Conservation (phyloP, 2,888 invertebrate species). For the Andrena praecox region DNA sequence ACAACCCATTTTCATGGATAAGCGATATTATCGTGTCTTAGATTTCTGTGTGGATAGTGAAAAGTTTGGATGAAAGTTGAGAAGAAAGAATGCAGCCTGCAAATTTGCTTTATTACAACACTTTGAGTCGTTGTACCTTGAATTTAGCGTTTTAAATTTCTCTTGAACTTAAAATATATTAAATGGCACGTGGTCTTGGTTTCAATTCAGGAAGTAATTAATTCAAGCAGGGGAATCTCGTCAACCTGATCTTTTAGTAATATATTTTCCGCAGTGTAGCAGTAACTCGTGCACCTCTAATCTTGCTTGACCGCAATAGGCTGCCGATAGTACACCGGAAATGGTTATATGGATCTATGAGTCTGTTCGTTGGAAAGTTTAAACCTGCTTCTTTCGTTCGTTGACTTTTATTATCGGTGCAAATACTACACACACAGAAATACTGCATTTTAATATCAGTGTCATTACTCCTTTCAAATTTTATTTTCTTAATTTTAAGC, state of each 20-base stretch:
- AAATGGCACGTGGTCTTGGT: too few relatives aligned
- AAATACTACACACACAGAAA: background rate
- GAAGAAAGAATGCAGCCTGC: too few relatives aligned
- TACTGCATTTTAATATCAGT: background rate
- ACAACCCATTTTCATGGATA: background rate
- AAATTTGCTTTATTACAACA: too few relatives aligned
- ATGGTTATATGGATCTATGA: constrained; percentile 15
- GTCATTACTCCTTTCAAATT: too few relatives aligned
- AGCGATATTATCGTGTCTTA: background rate
- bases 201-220: too few relatives aligned
- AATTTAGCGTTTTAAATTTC: too few relatives aligned
- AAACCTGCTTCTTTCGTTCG: constrained; percentile 20
- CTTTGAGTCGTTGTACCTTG: too few relatives aligned
- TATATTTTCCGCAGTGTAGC: background rate
- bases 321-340: constrained; percentile 22
- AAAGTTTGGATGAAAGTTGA: too few relatives aligned
- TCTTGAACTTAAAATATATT: too few relatives aligned
- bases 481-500: too few relatives aligned
- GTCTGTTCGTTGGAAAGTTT: background rate
- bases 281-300: background rate
- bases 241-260: background rate
- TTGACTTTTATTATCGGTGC: background rate
- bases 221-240: background rate
- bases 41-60: too few relatives aligned
- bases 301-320: constrained; percentile 33